Evolutionary conservation across 2,113 vertebrate species (phyloP).

Genomic region (Heterochromis multidens): DNA sequence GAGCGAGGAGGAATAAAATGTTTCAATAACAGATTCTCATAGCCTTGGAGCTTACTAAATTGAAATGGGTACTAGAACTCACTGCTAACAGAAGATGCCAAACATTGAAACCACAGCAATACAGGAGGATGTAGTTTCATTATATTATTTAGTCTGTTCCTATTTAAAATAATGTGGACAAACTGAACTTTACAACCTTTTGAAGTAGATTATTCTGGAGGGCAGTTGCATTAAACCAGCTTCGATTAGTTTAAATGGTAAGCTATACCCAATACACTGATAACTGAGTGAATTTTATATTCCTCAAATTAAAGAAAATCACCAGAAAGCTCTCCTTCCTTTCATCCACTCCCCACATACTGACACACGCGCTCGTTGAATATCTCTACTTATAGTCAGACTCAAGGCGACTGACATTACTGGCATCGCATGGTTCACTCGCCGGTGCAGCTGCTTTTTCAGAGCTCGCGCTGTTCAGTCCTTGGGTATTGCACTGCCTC

Average conservation of each 20-base stretch:
- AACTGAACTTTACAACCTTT: background rate
- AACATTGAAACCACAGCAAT: background rate
- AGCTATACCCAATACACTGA: background rate
- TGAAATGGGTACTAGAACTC: background rate
- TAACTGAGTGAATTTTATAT: background rate
- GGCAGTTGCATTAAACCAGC: background rate
- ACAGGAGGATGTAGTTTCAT: background rate
- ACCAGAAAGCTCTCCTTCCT: background rate
- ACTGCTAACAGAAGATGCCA: background rate
- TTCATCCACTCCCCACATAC: slow-evolving; percentile 1
- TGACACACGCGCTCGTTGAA: slow-evolving; percentile 47
- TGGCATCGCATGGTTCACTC: slow-evolving; percentile 87
- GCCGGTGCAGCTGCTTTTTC: slow-evolving; percentile 91
- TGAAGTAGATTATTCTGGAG: background rate
- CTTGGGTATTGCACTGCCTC: slow-evolving; percentile 62
- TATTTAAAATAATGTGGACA: background rate
- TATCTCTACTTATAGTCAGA: slow-evolving; percentile 90
- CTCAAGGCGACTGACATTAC: slow-evolving; percentile 85
- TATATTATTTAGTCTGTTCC: background rate
- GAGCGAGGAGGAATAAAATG: background rate
- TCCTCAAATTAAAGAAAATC: background rate
- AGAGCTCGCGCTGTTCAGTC: slow-evolving; percentile 78
- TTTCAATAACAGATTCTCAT: background rate
- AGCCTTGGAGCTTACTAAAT: background rate
- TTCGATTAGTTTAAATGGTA: background rate